phyloP scores from a whole-genome alignment of 2,797 vertebrate species.

The Manis javanica region DNA sequence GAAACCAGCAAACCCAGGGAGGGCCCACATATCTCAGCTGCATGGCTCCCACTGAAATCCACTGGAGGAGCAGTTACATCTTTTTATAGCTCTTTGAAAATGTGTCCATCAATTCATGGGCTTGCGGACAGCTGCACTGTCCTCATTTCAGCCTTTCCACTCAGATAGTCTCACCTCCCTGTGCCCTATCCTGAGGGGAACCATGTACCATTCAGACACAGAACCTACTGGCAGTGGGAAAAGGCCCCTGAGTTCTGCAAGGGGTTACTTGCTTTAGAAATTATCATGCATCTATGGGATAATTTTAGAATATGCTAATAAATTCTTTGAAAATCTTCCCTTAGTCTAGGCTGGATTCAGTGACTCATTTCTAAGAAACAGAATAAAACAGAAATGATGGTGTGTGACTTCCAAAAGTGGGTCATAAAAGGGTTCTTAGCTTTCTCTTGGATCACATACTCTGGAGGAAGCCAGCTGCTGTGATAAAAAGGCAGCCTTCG shows the following conservation, averaged over 20 bases:
- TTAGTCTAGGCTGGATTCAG: neutral
- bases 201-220: neutral
- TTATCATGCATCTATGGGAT: neutral
- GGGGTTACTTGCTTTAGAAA: neutral
- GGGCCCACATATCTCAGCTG: neutral
- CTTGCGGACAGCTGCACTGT: neutral
- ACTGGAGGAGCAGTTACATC: neutral
- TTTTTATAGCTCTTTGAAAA: slow-evolving; percentile 42
- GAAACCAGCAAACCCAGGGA: neutral
- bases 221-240: neutral
- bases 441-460: neutral
- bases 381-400: neutral
- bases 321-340: slow-evolving; percentile 37
- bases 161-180: neutral
- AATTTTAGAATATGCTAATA: slow-evolving; percentile 13
- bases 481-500: neutral
- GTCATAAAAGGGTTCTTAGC: neutral
- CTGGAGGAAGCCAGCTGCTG: neutral
- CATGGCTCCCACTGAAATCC: neutral
- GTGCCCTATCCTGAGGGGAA: neutral
- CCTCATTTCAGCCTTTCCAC: neutral
- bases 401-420: neutral
- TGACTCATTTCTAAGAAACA: neutral
- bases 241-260: neutral
- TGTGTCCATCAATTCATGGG: neutral